Conservation (phyloP, 2,113 vertebrate genomes). For the Neopipo cinnamomea region DNA sequence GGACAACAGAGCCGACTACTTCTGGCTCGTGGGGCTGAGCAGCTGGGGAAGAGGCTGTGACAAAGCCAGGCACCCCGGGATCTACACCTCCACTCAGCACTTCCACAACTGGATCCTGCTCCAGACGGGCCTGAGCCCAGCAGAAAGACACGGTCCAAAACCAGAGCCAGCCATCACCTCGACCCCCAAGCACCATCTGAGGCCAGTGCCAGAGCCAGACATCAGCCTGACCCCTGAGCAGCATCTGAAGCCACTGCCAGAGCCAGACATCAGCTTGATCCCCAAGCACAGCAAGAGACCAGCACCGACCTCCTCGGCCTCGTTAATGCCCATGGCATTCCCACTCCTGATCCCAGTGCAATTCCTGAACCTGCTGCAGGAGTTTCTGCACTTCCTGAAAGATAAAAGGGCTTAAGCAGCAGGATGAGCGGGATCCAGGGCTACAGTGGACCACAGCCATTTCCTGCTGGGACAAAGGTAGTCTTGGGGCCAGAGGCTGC, state of each 20-base stretch:
- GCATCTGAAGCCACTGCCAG: background rate
- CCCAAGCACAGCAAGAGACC: background rate
- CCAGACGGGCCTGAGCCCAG: background rate
- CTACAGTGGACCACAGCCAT: rapidly evolving
- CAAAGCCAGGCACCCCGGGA: background rate
- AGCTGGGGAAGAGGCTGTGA: conserved; percentile 16
- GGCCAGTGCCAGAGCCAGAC: background rate
- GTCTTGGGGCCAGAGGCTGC: background rate
- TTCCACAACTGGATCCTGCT: background rate
- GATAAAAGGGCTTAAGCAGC: background rate
- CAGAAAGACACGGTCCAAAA: rapidly evolving
- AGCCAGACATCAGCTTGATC: background rate
- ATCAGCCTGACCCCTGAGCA: background rate
- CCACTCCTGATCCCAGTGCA: background rate
- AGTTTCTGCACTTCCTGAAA: background rate
- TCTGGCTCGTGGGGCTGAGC: background rate
- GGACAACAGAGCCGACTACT: background rate
- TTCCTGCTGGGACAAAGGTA: background rate
- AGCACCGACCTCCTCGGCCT: background rate
- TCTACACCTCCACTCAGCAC: background rate
- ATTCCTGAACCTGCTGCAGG: background rate
- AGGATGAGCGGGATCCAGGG: background rate
- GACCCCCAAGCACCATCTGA: background rate
- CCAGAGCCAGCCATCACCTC: too few species aligned
- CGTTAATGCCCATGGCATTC: background rate